phyloP scores from a whole-genome alignment of 2,888 invertebrate genomes.

The Leptothorax acervorum region DNA sequence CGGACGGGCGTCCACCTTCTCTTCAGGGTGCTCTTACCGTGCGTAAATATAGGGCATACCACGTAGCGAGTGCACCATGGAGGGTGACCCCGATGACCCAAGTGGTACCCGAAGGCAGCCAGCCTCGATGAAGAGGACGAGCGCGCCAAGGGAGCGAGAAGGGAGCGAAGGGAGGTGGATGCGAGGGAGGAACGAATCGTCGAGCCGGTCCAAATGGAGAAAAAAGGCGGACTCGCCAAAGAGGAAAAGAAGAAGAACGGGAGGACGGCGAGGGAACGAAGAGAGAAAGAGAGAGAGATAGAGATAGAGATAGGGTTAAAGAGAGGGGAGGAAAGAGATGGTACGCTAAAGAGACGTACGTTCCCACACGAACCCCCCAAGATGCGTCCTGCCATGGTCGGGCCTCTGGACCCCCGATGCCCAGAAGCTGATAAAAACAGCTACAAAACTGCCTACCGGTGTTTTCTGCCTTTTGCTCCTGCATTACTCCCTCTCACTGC shows the following conservation, averaged over 20 bases:
- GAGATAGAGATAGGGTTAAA: slow-evolving; percentile 60
- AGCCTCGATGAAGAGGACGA: slow-evolving; percentile 59
- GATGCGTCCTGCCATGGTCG: slow-evolving; percentile 84
- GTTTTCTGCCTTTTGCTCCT: slow-evolving; percentile 78
- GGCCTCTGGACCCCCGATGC: slow-evolving; percentile 83
- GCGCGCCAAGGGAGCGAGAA: slow-evolving; percentile 57
- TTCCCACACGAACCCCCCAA: slow-evolving; percentile 85
- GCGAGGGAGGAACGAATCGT: slow-evolving; percentile 71
- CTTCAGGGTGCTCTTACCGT: slow-evolving; percentile 82
- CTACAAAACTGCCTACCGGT: slow-evolving; percentile 84
- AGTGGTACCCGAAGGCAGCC: slow-evolving; percentile 77
- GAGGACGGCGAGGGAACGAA: slow-evolving; percentile 29
- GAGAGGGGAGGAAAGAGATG: slow-evolving; percentile 62
- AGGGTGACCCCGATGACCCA: slow-evolving; percentile 84
- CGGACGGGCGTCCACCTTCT: slow-evolving; percentile 67
- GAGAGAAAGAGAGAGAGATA: slow-evolving; percentile 56
- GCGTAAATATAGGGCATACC: slow-evolving; percentile 85
- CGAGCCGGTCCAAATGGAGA: slow-evolving; percentile 67
- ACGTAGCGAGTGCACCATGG: slow-evolving; percentile 82
- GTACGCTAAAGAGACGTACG: slow-evolving; percentile 84
- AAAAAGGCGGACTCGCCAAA: slow-evolving; percentile 64
- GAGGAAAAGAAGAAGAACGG: slow-evolving; percentile 59
- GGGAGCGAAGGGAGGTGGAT: slow-evolving; percentile 45
- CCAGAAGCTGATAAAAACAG: slow-evolving; percentile 86
- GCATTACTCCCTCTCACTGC: slow-evolving; percentile 70